Evolutionary conservation across 1,140 invertebrate genomes (phyloP), one percentile per base, ranked within the genome.

Genomic region (Polyergus mexicanus): DNA sequence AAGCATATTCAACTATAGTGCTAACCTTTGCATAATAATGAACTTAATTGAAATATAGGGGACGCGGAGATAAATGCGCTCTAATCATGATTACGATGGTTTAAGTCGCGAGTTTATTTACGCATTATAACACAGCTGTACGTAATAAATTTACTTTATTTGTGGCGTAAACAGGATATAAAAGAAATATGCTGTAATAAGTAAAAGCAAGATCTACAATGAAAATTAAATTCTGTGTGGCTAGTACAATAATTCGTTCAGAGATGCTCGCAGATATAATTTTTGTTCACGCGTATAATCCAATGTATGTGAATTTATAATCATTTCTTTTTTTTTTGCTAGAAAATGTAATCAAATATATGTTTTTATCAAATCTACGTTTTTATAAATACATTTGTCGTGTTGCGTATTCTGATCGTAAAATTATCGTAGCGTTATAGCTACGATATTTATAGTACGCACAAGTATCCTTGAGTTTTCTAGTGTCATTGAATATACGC

Each of bases 141-240:
- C 19, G 28, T 60, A 83, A 74, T 62, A 83, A 83, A 83, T 83
- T n/a, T 2, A 62, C 28, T 83, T 83, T 83, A 60, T 60, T 44
- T 35, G 47, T 60, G 19, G 60, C 72, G 72, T 60, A 60, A 71
- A 83, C 8, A 28, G n/a, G 47, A 22, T 32, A 28, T 41, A 71
- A 51, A 11, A 11, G 41, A 58, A 75, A 75, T 74, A 41, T 11
- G 60, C 35, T 69, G 62, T 5, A 28, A 51, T 22, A 60, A 13
- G n/a, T 41, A 60, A 60, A 28, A 25, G 35, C 22, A 13, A 44
- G n/a, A 22, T 58, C 35, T 32, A 35, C 13, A 13, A 11, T 25
- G 19, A 19, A 60, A 72, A 83, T 83, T 44, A 81, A 71, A 44
- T 47, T 83, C 28, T 4, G n/a, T n/a, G n/a, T n/a, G 13, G 3